Evolutionary conservation across 2,113 vertebrate species (phyloP), one percentile per base, ranked within the genome.

Genomic region (Vireo altiloquus): DNA sequence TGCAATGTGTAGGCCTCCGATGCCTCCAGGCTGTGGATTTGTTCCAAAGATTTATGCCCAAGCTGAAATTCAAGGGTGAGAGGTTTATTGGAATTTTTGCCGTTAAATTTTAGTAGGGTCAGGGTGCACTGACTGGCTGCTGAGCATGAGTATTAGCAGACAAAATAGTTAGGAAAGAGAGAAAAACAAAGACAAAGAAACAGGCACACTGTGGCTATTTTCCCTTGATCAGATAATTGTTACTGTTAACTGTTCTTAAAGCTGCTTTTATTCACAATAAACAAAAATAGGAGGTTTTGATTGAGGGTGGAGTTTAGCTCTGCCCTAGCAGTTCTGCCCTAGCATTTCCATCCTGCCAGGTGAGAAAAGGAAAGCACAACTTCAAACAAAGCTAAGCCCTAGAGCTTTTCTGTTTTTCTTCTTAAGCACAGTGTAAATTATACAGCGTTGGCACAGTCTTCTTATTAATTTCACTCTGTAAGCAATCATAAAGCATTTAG

Each of bases 401-500:
- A 70, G 20, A 15, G 30, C 5, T 28, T 42, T 59, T 59, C 63
- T 68, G 37, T 2, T 69, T 71, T 80, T 46, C 27, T 72, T 5
- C 72, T 89, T 39, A 71, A 85, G 56, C 33, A 54, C 37, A 66
- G 56, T 2, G 18, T 69, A 81, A 92, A 72, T 92, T 86, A 70
- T 63, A 57, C 11, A 82, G 42, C 35, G 79, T 13, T 90, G 79
- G 23, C 54, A 40, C 31, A 54, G 17, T 52, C 42, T 86, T 50
- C 23, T 30, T 87, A 91, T 77, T 96, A 90, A 90, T 82, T 92
- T 96, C 68, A 80, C 42, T 91, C 74, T 69, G 12, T 70, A 82
- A 95, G 65, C 75, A 84, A 54, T 63, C 78, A 89, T 89, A 83
- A 93, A 92, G 72, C 86, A 81, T 91, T 88, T 60, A 83, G n/a